Conservation (phyloP, 1,140 invertebrate genomes). For the Hyles vespertilio region DNA sequence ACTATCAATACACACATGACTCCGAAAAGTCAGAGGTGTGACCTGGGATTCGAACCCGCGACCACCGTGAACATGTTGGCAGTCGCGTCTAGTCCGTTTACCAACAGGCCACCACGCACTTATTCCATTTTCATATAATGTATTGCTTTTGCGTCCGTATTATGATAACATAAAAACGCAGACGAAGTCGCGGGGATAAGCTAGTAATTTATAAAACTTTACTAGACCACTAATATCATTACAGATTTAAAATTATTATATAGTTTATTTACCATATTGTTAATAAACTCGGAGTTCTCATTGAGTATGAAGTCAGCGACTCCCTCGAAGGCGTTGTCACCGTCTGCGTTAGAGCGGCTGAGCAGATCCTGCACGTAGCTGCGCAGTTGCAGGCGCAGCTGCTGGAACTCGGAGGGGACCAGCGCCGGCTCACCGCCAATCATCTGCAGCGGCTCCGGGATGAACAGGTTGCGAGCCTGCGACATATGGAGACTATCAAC, state of each 20-base stretch:
- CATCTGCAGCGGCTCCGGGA: constrained; percentile 23
- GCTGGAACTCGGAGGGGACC: constrained; percentile 29
- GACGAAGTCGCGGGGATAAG: too few relatives aligned
- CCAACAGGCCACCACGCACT: too few relatives aligned
- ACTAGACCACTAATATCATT: too few relatives aligned
- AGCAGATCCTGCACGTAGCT: constrained; percentile 30
- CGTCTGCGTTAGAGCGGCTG: constrained; percentile 12
- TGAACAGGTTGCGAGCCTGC: constrained; percentile 30
- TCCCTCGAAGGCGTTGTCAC: constrained; percentile 19
- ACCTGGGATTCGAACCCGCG: too few relatives aligned
- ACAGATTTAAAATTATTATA: neutral
- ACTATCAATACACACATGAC: too few relatives aligned
- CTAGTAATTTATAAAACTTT: too few relatives aligned
- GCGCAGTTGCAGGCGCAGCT: constrained; percentile 28
- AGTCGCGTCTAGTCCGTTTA: too few relatives aligned
- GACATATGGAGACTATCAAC: neutral
- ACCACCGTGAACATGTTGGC: too few relatives aligned
- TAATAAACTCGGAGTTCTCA: constrained; percentile 30
- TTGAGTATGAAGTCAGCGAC: constrained; percentile 35
- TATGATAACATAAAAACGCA: too few relatives aligned
- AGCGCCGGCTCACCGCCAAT: constrained; percentile 21
- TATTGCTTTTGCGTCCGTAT: too few relatives aligned
- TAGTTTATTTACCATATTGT: constrained; percentile 32
- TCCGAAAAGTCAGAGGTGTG: too few relatives aligned
- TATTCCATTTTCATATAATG: too few relatives aligned